These are phyloP conservation scores for Micoletzkya japonica DNA, from an alignment of 2,888 invertebrate genomes.

Conservation along the genomic window DNA sequence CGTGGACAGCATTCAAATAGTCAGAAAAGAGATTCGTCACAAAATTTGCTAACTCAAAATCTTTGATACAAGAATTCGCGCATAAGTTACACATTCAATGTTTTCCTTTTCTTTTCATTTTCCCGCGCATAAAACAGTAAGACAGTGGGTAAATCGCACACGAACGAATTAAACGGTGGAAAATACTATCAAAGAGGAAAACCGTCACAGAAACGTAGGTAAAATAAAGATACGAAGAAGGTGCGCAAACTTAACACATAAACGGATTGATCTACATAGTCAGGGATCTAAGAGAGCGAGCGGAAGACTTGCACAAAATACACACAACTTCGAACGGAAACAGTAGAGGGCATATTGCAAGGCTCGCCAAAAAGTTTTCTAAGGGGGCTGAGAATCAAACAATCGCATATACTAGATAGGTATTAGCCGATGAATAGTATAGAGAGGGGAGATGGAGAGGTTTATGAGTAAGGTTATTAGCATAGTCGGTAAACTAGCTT, in stretches of 20 bases:
- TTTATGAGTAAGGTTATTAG: no score
- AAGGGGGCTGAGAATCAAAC: conserved; percentile 11
- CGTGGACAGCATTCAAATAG: no score
- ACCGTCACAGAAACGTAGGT: conserved; percentile 10
- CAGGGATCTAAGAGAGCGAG: no score
- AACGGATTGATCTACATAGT: no score
- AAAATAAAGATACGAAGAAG: background rate
- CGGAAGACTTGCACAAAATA: no score
- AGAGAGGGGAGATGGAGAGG: background rate
- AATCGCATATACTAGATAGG: background rate
- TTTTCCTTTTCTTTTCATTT: background rate
- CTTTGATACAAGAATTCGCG: no score
- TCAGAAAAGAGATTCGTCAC: no score
- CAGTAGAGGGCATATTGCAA: no score
- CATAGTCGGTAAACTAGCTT: no score
- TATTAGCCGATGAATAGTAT: background rate
- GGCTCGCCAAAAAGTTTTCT: no score
- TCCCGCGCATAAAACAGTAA: background rate
- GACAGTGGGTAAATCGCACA: background rate
- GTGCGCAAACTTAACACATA: background rate
- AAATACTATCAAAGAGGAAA: conserved; percentile 9
- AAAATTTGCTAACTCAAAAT: no score
- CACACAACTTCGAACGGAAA: no score
- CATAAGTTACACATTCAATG: background rate
- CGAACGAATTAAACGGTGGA: background rate